These are phyloP conservation scores for Caenorhabditis briggsae DNA, from an alignment of 1,140 invertebrate species.

Conservation along the genomic window DNA sequence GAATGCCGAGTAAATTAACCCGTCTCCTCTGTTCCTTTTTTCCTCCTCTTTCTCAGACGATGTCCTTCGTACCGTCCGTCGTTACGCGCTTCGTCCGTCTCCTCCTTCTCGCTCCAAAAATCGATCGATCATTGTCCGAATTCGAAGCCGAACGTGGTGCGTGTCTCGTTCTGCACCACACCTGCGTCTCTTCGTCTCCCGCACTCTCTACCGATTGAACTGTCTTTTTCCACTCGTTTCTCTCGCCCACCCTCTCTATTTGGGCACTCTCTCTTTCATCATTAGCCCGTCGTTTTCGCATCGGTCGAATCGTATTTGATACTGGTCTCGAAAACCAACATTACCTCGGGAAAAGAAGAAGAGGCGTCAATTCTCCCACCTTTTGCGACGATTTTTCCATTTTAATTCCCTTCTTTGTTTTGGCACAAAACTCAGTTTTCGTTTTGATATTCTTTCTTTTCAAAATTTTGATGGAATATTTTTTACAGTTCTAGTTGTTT, in stretches of 20 bases:
- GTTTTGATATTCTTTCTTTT: background rate
- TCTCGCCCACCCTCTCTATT: conserved; percentile 25
- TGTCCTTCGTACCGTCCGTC: conserved; percentile 29
- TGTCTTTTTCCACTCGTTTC: conserved; percentile 26
- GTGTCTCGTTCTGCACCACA: conserved; percentile 32
- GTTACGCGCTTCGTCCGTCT: background rate
- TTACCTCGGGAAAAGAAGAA: conserved; percentile 18
- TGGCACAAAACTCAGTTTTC: background rate
- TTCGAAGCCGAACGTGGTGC: conserved; percentile 44
- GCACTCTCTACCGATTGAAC: conserved; percentile 3
- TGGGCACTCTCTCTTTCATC: conserved; percentile 33
- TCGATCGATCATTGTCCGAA: conserved; percentile 45
- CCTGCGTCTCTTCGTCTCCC: background rate
- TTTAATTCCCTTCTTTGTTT: conserved; percentile 20
- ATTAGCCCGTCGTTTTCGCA: conserved; percentile 12
- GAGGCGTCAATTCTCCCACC: conserved; percentile 35
- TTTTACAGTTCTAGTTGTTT: background rate
- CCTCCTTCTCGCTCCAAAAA: background rate
- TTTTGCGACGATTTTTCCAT: conserved; percentile 40
- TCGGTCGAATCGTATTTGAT: conserved; percentile 53
- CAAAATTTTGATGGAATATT: background rate
- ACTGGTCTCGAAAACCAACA: conserved; percentile 56
- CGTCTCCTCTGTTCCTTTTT: background rate
- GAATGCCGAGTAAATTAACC: conserved; percentile 51
- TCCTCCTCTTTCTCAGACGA: background rate